A percentile compares a stretch with the other conserved stretches of the same genome.
Conservation (phyloP, 2,797 vertebrate species). For the Pteropus rufus region DNA sequence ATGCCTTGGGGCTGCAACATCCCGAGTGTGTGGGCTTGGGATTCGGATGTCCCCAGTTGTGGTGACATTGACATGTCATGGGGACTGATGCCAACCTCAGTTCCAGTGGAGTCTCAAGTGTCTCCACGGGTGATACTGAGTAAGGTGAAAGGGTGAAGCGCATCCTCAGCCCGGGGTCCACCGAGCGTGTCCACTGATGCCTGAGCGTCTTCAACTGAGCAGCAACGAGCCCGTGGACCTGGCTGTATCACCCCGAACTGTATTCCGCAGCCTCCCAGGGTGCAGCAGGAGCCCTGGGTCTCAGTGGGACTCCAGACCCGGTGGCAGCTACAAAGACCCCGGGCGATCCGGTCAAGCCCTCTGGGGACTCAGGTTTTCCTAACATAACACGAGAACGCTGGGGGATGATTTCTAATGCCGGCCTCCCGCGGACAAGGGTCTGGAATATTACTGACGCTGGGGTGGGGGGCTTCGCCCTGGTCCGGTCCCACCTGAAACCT, state of each 20-base stretch:
- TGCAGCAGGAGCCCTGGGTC: background rate
- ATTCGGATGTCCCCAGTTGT: background rate
- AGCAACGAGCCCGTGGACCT: background rate
- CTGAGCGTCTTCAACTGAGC: background rate
- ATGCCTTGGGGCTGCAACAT: background rate
- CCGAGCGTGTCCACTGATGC: background rate
- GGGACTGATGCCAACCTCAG: background rate
- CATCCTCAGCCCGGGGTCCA: background rate
- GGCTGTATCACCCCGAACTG: background rate
- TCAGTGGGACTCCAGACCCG: background rate
- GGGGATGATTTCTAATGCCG: background rate
- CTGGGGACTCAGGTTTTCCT: background rate
- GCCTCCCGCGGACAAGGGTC: background rate
- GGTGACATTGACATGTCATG: rapidly evolving
- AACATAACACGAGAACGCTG: background rate
- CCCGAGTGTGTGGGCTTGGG: background rate
- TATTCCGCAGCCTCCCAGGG: background rate
- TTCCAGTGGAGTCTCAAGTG: background rate
- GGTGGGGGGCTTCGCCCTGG: background rate
- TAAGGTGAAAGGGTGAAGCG: background rate
- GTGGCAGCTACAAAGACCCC: background rate
- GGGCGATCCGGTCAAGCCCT: background rate
- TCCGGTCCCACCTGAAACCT: background rate
- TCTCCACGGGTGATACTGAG: background rate
- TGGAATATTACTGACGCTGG: background rate